phyloP scores from a whole-genome alignment of 2,888 invertebrate species.

The Euzetes globulus region DNA sequence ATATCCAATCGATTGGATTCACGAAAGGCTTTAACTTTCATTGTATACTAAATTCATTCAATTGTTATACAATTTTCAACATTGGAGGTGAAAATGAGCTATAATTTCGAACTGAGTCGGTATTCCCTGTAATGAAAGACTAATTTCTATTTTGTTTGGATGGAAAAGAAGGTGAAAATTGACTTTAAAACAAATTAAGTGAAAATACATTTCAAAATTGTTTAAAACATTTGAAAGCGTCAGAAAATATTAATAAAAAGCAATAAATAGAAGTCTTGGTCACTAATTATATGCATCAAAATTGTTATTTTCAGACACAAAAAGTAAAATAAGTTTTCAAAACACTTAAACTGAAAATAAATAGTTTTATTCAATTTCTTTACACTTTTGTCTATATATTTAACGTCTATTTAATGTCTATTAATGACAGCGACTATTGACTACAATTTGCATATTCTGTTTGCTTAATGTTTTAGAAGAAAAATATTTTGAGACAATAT shows the following conservation, averaged over 20 bases:
- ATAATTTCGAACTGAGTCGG: too few species aligned
- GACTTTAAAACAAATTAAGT: too few species aligned
- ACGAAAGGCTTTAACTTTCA: too few species aligned
- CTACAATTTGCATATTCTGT: neutral
- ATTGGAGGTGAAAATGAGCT: too few species aligned
- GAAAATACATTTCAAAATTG: too few species aligned
- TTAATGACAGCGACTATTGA: neutral
- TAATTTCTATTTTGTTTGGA: too few species aligned
- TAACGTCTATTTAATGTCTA: neutral
- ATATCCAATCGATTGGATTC: neutral
- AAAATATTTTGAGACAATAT: neutral
- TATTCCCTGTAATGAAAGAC: too few species aligned
- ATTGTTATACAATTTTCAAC: neutral
- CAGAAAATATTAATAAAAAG: neutral
- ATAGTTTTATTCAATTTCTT: constrained; percentile 4
- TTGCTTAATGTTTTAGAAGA: neutral
- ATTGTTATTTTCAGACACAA: too few species aligned
- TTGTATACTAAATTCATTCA: neutral
- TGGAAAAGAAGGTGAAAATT: too few species aligned
- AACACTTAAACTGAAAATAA: neutral
- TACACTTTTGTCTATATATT: neutral
- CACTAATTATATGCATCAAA: too few species aligned
- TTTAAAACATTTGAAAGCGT: too few species aligned
- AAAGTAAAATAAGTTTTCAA: neutral
- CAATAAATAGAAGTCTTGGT: neutral